Base-by-base conservation (phyloP, 2,888 invertebrate genomes). In the Latrodectus elegans region DNA sequence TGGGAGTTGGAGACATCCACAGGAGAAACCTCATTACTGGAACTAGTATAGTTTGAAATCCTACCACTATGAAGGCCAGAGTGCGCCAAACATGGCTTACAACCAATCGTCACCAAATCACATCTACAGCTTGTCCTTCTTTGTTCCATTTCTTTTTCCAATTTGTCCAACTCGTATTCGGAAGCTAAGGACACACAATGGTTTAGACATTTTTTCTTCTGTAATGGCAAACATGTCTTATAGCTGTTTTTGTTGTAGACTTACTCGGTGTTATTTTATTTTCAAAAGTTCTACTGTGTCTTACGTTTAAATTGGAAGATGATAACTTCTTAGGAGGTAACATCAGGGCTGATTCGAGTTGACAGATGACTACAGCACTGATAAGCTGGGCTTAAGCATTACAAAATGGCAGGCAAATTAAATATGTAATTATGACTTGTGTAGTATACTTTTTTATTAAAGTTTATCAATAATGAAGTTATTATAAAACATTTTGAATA, bases 41-140 rank as follows among this genome's bases (percentile, higher is more conserved):
- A 73, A 84, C 65, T 78, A 72, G 65, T 70, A 71, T 22, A 78
- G 77, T 84, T 78, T 68, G 77, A 76, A 76, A 84, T 78, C 38
- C 38, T 38, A 38, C 38, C 38, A 38, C 38, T 38, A 38, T 38
- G 4, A 38, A 38, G 38, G 38, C 38, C 38, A 38, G 38, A 38
- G 38, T 67, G 78, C 49, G 84, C 78, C 77, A 84, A 71, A 73
- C 72, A 67, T 53, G 77, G 84, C 84, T 84, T 84, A 84, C 77
- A 84, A 78, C 65, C 84, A 84, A 84, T 84, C 84, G 84, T 84
- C 84, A 84, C 78, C 78, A 78, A 84, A 78, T 84, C 84, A 78
- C 84, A 84, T 78, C 64, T 53, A 55, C 60, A 60, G 60, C 64
- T 70, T 71, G 76, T 71, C 80, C 55, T 76, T 55, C 52, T 15